phyloP scores from a whole-genome alignment of 2,797 vertebrate species.

The Cynodonichthys magdalenae region DNA sequence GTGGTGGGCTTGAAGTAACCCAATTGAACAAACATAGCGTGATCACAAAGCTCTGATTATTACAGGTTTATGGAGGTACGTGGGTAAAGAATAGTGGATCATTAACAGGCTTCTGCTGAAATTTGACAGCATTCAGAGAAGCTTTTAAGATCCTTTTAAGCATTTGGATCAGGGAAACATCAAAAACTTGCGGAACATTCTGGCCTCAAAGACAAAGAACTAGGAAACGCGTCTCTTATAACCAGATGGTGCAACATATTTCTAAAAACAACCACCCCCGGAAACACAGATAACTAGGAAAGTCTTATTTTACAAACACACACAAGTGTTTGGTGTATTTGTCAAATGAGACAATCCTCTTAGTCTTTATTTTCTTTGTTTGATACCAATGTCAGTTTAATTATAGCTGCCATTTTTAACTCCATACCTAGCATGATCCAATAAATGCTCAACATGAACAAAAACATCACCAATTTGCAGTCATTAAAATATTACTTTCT shows the following conservation, averaged over 20 bases:
- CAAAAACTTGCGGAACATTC: background rate
- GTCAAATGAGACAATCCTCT: too few relatives aligned
- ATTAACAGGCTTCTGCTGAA: slow-evolving; percentile 34
- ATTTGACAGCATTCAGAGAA: slow-evolving; percentile 1
- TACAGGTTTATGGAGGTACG: background rate
- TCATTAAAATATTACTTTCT: slow-evolving; percentile 22
- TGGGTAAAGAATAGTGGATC: background rate
- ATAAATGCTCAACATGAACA: background rate
- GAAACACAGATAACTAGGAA: too few relatives aligned
- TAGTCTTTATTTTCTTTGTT: too few relatives aligned
- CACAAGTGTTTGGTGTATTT: too few relatives aligned
- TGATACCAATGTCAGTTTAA: too few relatives aligned
- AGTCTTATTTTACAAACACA: too few relatives aligned
- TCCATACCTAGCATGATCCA: too few relatives aligned
- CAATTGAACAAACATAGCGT: background rate
- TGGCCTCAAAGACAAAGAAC: background rate
- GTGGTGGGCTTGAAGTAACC: background rate
- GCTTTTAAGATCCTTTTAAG: background rate
- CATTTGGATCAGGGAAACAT: background rate
- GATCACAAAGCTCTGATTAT: slow-evolving; percentile 8
- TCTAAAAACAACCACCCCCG: too few relatives aligned
- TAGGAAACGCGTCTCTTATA: too few relatives aligned
- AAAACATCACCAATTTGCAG: slow-evolving; percentile 22
- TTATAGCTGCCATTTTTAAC: too few relatives aligned
- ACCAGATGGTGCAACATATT: too few relatives aligned